A percentile compares a stretch with the other conserved stretches of the same genome.
Evolutionary conservation across 2,113 vertebrate species (phyloP).

Genomic region (Urocynchramus pylzowi): DNA sequence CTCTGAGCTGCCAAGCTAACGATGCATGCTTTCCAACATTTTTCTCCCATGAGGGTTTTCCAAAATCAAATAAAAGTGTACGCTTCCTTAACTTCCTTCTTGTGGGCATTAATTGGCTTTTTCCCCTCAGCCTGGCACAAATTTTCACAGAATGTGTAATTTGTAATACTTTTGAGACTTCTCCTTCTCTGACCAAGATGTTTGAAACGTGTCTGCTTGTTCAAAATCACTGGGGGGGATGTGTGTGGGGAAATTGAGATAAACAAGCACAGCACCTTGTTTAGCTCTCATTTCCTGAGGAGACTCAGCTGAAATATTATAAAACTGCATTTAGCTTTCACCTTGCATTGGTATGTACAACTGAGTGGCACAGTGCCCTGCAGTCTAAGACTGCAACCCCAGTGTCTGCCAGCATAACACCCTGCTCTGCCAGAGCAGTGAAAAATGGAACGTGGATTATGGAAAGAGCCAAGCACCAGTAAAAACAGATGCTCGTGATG

Average conservation of each 20-base stretch:
- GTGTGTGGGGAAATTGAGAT: background rate
- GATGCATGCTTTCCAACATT: conserved; percentile 19
- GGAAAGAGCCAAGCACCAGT: background rate
- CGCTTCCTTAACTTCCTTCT: conserved; percentile 13
- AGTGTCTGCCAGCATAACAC: background rate
- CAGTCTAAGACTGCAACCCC: background rate
- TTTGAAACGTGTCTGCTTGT: background rate
- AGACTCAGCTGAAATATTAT: background rate
- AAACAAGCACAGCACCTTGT: background rate
- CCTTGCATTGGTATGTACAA: background rate
- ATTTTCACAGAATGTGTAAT: background rate
- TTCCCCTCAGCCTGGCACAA: background rate
- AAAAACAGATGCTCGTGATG: background rate
- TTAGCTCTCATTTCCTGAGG: background rate
- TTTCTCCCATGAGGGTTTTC: background rate
- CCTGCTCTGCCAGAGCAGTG: background rate
- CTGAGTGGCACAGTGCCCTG: background rate
- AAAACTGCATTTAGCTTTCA: background rate
- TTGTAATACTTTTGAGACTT: conserved; percentile 10
- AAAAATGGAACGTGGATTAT: background rate
- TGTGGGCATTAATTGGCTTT: conserved; percentile 38
- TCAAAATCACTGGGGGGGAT: background rate
- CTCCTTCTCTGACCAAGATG: background rate
- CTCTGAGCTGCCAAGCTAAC: conserved; percentile 24
- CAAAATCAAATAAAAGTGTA: conserved; percentile 25